Evolutionary conservation across 1,140 invertebrate species (phyloP).

Genomic region (Drosophila nebulosa): DNA sequence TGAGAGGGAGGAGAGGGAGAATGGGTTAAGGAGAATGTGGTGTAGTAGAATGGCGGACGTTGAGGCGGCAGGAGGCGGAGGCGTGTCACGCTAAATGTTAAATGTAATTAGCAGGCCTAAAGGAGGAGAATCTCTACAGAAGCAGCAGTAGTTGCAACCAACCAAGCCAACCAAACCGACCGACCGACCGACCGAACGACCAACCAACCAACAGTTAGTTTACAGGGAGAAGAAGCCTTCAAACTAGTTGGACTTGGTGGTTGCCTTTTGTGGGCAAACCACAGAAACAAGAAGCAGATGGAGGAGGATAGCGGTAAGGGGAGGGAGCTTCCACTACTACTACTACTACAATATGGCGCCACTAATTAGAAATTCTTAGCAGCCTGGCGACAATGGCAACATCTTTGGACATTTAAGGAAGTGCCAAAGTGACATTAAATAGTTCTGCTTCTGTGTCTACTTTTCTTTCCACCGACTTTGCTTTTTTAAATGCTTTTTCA

Average conservation of each 20-base stretch:
- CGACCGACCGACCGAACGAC: constrained; percentile 14
- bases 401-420: constrained; percentile 70
- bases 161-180: constrained; percentile 14
- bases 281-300: constrained; percentile 38
- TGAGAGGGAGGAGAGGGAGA: background rate
- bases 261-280: constrained; percentile 4
- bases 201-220: constrained; percentile 60
- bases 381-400: constrained; percentile 35
- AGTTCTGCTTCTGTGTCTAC: constrained; percentile 61
- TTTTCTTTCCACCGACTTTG: constrained; percentile 15
- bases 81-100: constrained; percentile 68
- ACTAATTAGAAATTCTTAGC: constrained; percentile 78
- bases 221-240: constrained; percentile 16
- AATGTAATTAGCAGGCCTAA: constrained; percentile 67
- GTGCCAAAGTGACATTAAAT: constrained; percentile 79
- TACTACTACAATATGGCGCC: constrained; percentile 69
- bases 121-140: background rate
- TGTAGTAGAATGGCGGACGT: background rate
- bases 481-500: background rate
- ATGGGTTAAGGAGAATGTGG: background rate
- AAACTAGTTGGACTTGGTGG: constrained; percentile 50
- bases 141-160: constrained; percentile 3
- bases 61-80: background rate
- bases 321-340: constrained; percentile 18
- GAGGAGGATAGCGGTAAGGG: constrained; percentile 12